phyloP scores from a whole-genome alignment of 2,797 vertebrate genomes.

The Parotocinclus haroldoi region DNA sequence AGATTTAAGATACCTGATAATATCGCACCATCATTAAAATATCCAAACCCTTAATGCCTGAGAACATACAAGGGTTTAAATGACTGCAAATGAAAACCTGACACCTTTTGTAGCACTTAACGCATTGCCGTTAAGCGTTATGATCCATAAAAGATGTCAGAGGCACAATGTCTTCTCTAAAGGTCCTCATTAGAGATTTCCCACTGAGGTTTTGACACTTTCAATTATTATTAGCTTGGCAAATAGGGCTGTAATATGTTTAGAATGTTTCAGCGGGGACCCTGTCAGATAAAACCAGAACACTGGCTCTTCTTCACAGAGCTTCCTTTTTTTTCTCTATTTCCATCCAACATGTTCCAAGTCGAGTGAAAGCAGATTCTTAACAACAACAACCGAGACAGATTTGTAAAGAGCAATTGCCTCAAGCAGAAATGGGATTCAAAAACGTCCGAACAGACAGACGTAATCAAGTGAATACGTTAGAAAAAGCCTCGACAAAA shows the following conservation, averaged over 20 bases:
- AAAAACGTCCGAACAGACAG: neutral
- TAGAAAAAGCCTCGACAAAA: constrained; percentile 20
- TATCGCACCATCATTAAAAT: too few species aligned
- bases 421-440: neutral
- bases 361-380: neutral
- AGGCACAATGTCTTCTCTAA: constrained; percentile 43
- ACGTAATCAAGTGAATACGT: constrained; percentile 1
- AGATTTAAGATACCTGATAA: too few species aligned
- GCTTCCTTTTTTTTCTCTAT: neutral
- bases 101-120: constrained; percentile 23
- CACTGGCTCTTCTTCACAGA: neutral
- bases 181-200: constrained; percentile 52
- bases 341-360: neutral
- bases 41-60: too few species aligned
- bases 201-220: constrained; percentile 46
- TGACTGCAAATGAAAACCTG: too few species aligned
- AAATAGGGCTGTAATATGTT: constrained; percentile 52
- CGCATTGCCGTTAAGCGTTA: constrained; percentile 49
- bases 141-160: constrained; percentile 57
- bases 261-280: neutral
- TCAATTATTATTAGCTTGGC: constrained; percentile 56
- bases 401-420: constrained; percentile 4
- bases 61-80: too few species aligned
- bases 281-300: neutral
- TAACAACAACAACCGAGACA: neutral